These are phyloP conservation scores for Formicarius rufipectus DNA, from an alignment of 2,113 vertebrate species.

Conservation along the genomic window DNA sequence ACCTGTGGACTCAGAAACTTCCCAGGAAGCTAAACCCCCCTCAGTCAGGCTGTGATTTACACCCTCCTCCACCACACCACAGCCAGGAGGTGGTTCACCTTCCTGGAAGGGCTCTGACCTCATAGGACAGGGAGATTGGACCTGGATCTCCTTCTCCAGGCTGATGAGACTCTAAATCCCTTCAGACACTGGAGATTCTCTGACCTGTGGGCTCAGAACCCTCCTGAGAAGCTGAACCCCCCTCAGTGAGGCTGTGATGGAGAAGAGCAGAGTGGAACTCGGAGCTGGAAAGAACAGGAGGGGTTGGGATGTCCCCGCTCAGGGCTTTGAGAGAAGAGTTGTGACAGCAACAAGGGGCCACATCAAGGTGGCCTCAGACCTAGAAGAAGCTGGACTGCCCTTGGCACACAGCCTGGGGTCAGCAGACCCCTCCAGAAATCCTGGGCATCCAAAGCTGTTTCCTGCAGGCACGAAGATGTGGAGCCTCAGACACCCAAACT, in stretches of 20 bases:
- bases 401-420: not conserved
- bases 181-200: not conserved
- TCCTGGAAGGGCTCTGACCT: too few relatives aligned
- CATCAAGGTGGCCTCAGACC: not conserved
- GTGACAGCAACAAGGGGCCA: not conserved
- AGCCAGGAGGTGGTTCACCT: too few relatives aligned
- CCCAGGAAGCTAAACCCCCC: too few relatives aligned
- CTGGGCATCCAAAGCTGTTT: not conserved
- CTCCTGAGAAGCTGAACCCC: not conserved
- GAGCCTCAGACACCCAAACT: not conserved
- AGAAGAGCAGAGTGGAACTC: not conserved
- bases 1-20: too few relatives aligned
- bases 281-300: not conserved
- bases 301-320: not conserved
- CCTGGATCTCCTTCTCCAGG: not conserved
- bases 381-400: not conserved
- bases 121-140: too few relatives aligned
- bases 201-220: not conserved
- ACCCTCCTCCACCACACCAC: too few relatives aligned
- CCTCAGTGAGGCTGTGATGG: fast-evolving
- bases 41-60: too few relatives aligned
- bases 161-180: not conserved
- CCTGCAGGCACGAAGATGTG: not conserved
- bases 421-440: not conserved
- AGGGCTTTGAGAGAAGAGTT: not conserved